Percentiles rank a stretch among this genome's conserved stretches.
phyloP scores from a whole-genome alignment of 2,113 vertebrate species.

The Nettapus auritus region DNA sequence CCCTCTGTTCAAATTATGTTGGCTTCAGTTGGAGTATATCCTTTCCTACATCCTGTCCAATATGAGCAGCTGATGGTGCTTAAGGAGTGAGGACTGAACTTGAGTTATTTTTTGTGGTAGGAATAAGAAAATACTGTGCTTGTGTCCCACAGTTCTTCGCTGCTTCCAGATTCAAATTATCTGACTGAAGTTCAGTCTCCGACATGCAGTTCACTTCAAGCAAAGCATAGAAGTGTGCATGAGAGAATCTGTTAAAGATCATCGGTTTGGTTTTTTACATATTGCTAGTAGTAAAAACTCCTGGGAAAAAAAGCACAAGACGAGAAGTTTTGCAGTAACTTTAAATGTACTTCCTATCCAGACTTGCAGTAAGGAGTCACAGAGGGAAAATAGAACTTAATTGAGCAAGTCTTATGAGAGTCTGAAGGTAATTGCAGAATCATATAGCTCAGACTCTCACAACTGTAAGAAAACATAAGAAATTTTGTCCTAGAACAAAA shows the following conservation, averaged over 20 bases:
- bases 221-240: neutral
- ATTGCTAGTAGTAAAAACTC: neutral
- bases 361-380: neutral
- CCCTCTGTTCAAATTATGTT: neutral
- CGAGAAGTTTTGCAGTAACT: neutral
- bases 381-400: neutral
- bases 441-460: neutral
- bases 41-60: constrained; percentile 6
- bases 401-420: accelerated
- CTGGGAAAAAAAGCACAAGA: neutral
- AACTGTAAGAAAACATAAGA: neutral
- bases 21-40: neutral
- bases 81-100: neutral
- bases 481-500: neutral
- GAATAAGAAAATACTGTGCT: neutral
- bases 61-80: neutral
- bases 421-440: neutral
- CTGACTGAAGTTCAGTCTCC: neutral
- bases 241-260: neutral
- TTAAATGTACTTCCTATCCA: neutral
- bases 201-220: neutral
- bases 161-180: neutral
- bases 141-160: neutral
- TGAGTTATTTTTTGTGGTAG: neutral
- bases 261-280: neutral